Evolutionary conservation across 2,797 vertebrate species (phyloP), one percentile per base, ranked within the genome.

Genomic region (Mus caroli): DNA sequence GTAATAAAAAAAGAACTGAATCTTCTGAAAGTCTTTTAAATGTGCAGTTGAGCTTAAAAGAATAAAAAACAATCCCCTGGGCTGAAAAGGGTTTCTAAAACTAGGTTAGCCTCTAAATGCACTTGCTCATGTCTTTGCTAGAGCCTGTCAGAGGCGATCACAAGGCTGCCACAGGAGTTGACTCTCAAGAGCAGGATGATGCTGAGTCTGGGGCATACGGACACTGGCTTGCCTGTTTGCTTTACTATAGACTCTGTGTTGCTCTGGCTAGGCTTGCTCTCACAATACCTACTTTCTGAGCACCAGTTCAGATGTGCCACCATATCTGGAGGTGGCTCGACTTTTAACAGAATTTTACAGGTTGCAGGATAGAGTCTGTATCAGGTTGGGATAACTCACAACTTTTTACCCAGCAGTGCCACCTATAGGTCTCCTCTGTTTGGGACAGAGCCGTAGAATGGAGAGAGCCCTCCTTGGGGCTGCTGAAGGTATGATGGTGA

Each of bases 11-110:
- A 88, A 43, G 67, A 84, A 46, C 17, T 82, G 34, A 31, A 88
- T 43, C 79, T 80, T 93, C 50, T 94, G 46, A 90, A 90, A 56
- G 77, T 88, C 43, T 90, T 94, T 87, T 71, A 90, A 91, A 84
- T 77, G 19, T 69, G 22, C 31, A 54, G 43, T 92, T 87, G 94
- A 91, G 14, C 82, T 89, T 84, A 75, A 94, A 75, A 90, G 24
- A 50, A 17, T 10, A 71, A 71, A 52, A 56, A 56, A 37, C 15
- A 71, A 20, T 71, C 15, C 17, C n/a, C n/a, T 62, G 60, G 14
- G 14, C 46, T 94, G 50, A 86, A 50, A 94, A 13, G 31, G 13
- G 15, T 87, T 76, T 67, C 37, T 34, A n/a, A 83, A 15, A 56
- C 50, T 69, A 71, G 67, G 11, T 87, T 69, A 34, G 26, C 31